Evolutionary conservation across 2,797 vertebrate species (phyloP).

Genomic region (Myiotriccus ornatus): DNA sequence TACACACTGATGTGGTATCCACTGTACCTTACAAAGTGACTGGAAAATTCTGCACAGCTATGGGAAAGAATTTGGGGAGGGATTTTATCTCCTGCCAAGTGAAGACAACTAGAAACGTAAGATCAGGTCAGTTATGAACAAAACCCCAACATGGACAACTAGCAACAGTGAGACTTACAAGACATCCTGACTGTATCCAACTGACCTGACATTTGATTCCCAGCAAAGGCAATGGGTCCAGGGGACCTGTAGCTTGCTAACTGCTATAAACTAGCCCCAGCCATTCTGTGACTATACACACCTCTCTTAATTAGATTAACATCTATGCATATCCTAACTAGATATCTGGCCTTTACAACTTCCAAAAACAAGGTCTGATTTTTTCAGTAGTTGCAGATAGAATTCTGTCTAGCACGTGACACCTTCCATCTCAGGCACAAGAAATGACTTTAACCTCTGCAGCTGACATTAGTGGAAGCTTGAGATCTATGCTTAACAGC

Average conservation of each 20-base stretch:
- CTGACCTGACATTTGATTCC: neutral
- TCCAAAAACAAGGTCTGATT: neutral
- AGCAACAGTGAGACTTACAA: neutral
- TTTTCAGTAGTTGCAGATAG: neutral
- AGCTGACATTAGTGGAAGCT: neutral
- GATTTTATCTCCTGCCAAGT: neutral
- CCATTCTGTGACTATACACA: neutral
- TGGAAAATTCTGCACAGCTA: neutral
- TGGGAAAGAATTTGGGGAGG: neutral
- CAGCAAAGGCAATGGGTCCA: neutral
- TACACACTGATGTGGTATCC: neutral
- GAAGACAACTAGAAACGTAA: neutral
- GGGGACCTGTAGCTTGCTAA: neutral
- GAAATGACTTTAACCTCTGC: neutral
- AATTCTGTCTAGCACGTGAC: neutral
- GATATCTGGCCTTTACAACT: neutral
- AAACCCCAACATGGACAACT: neutral
- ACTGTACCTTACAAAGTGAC: neutral
- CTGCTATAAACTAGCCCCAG: neutral
- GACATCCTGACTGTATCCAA: neutral
- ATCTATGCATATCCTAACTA: neutral
- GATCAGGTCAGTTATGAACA: neutral
- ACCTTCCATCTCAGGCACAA: neutral
- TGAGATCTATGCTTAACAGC: neutral
- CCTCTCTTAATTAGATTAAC: neutral